Percentiles rank a stretch among this genome's conserved stretches.
These are phyloP conservation scores for Synanthedon andrenaeformis DNA, from an alignment of 2,888 invertebrate species.

Conservation along the genomic window DNA sequence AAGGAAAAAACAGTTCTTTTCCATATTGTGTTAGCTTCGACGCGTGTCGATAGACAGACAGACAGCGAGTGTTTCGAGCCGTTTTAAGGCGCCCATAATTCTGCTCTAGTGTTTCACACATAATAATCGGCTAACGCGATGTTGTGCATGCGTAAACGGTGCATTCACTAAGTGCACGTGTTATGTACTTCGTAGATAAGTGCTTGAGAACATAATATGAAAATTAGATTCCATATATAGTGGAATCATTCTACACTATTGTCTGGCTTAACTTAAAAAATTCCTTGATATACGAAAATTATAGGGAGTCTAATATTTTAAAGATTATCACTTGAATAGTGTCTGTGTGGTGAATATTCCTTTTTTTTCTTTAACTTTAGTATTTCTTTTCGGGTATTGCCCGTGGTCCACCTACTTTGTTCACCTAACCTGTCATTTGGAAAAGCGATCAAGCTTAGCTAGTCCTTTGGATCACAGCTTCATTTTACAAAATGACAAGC, in stretches of 20 bases:
- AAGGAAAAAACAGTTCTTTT: constrained; percentile 7
- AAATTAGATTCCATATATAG: background rate
- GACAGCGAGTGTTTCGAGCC: constrained; percentile 32
- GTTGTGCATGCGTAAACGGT: constrained; percentile 23
- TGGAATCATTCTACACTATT: background rate
- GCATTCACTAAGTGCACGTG: constrained; percentile 27
- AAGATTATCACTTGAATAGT: too few relatives aligned
- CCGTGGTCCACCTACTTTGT: too few relatives aligned
- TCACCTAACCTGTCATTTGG: too few relatives aligned
- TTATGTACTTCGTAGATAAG: background rate
- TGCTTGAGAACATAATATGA: background rate
- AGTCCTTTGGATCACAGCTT: too few relatives aligned
- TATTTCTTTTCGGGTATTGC: too few relatives aligned
- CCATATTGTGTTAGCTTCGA: constrained; percentile 15
- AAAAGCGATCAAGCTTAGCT: too few relatives aligned
- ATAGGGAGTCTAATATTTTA: too few relatives aligned
- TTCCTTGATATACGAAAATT: too few relatives aligned
- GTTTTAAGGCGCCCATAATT: constrained; percentile 53
- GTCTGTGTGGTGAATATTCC: too few relatives aligned
- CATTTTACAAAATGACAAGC: too few relatives aligned
- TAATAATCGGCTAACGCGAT: constrained; percentile 49
- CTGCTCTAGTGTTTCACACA: constrained; percentile 46
- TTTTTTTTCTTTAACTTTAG: too few relatives aligned
- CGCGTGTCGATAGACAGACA: constrained; percentile 33
- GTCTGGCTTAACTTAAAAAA: too few relatives aligned